Evolutionary conservation across 2,888 invertebrate species (phyloP), one percentile per base, ranked within the genome.

Genomic region (Folsomia candida): DNA sequence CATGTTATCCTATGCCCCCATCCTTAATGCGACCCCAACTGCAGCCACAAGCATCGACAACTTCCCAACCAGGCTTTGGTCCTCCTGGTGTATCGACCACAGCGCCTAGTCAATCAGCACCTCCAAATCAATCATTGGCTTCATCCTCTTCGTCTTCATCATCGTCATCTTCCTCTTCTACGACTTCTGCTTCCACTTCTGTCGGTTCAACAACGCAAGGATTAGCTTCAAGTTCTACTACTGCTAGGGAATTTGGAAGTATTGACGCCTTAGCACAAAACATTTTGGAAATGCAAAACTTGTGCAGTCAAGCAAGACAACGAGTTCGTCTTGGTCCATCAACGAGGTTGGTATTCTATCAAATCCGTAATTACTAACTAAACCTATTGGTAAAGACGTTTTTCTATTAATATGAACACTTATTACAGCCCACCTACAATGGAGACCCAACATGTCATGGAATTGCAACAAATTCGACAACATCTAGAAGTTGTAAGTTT

Each of bases 231-330:
- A 54, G 20, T n/a, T 54, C 54, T 11, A 20, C 65, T 57, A 67
- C 59, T 47, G 67, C 64, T 37, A 69, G 65, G 47, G 76, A 73
- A 37, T 65, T 78, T 14, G 67, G 73, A 58, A 79, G 72, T 57
- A 79, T 78, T 68, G 77, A 78, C 69, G 76, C 74, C 20, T 62
- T 78, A n/a, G 78, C 78, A n/a, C 79, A 78, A 69, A 78, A 78
- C 69, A 78, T 79, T 60, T 51, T 79, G 27, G 77, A 78, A 71
- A 78, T 78, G 79, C 78, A 79, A 54, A 77, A 79, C 71, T 72
- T 78, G n/a, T 79, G 79, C 77, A 78, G 20, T n/a, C 54, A 54
- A 54, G 54, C 54, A 20, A 18, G 54, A 54, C 54, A 54, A 22
- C 54, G 54, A 6, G 54, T 54, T 18, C 54, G 54, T 18, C 54